A percentile compares a stretch with the other conserved stretches of the same genome.
Evolutionary conservation across 2,113 vertebrate species (phyloP).

Genomic region (Corydoras sp.): DNA sequence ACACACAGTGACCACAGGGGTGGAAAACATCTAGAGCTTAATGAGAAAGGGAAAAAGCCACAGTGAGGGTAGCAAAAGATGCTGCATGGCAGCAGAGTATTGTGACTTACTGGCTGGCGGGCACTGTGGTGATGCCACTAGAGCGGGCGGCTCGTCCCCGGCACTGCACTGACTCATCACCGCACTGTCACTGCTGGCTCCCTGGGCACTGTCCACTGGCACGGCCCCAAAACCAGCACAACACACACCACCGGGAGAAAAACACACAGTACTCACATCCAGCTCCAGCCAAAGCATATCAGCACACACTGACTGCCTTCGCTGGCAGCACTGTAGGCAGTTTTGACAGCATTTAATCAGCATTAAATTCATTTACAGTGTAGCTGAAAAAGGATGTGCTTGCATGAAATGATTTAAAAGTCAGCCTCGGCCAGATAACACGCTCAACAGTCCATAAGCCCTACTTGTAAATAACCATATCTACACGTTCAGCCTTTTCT

Average conservation of each 20-base stretch:
- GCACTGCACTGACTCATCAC: constrained; percentile 50
- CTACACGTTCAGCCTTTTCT: neutral
- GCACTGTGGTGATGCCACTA: constrained; percentile 44
- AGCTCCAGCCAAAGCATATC: constrained; percentile 23
- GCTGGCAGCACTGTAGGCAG: constrained; percentile 4
- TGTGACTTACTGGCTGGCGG: constrained; percentile 47
- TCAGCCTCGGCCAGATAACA: constrained; percentile 20
- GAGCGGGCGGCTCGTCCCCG: constrained; percentile 44
- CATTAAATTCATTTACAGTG: constrained; percentile 3
- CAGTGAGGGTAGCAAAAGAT: constrained; percentile 38
- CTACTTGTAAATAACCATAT: constrained; percentile 11
- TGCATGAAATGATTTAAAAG: constrained; percentile 28
- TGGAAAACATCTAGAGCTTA: constrained; percentile 9
- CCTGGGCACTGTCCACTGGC: constrained; percentile 45
- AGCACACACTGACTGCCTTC: constrained; percentile 21
- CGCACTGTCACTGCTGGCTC: constrained; percentile 47
- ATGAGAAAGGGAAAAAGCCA: constrained; percentile 11
- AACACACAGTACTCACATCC: constrained; percentile 39
- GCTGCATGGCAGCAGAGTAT: constrained; percentile 41
- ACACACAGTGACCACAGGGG: constrained; percentile 10
- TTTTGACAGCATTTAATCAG: constrained; percentile 18
- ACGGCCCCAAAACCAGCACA: constrained; percentile 35
- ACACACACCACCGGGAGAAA: constrained; percentile 38
- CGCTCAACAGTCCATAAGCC: constrained; percentile 1
- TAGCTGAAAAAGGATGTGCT: constrained; percentile 20